Base-by-base conservation (phyloP, 2,888 invertebrate species). In the Cryptosula pallasiana region DNA sequence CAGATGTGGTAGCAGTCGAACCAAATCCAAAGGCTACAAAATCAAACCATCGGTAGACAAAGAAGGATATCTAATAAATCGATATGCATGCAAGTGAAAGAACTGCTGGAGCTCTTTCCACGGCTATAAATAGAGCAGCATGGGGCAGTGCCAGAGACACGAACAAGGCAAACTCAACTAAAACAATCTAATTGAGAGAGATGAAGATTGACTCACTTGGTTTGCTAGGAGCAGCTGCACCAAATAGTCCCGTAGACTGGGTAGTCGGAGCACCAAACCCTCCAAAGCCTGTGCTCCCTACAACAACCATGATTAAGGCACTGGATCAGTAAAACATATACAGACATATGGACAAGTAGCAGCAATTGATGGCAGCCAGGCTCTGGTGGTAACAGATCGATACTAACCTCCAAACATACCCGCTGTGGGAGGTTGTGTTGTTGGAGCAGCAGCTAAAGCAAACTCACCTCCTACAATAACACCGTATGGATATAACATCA, bases 131-230 rank as follows among this genome's bases (percentile, higher is more conserved):
- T n/a, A n/a, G n/a, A 45, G 45, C 45, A 45, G 45, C 45, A 45
- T 45, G 45, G 9, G 45, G 45, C 9, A n/a, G n/a, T n/a, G n/a
- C n/a, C n/a, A n/a, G n/a, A n/a, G n/a, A n/a, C n/a, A n/a, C n/a
- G n/a, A n/a, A n/a, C n/a, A n/a, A n/a, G n/a, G n/a, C n/a, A n/a
- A n/a, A n/a, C n/a, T n/a, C n/a, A n/a, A n/a, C n/a, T n/a, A n/a
- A n/a, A n/a, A n/a, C n/a, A n/a, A n/a, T n/a, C n/a, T n/a, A n/a
- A n/a, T n/a, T n/a, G n/a, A n/a, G n/a, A n/a, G n/a, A n/a, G n/a
- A n/a, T n/a, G n/a, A n/a, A n/a, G n/a, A n/a, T n/a, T n/a, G n/a
- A 45, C 45, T 45, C 45, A 63, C 63, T 27, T 63, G 63, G 63
- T 32, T 63, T 63, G 5, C 29, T 32, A 16, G 63, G 13, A 9